Base-by-base conservation (phyloP, 2,797 vertebrate genomes). In the Benthosema pterotum region DNA sequence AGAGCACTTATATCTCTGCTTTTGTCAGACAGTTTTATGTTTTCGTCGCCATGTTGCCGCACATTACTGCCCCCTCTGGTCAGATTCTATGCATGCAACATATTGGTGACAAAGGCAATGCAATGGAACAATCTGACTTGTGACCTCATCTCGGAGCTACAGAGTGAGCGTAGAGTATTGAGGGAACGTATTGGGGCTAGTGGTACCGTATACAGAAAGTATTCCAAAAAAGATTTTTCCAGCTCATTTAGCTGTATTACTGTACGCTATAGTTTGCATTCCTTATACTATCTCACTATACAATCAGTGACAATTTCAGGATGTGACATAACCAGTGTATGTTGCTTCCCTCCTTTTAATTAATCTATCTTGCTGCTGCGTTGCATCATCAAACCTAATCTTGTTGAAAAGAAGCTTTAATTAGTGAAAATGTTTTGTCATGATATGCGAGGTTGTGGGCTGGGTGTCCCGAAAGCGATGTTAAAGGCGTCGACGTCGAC, bases 381-480 rank as follows among this genome's bases (percentile, higher is more conserved):
- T 89, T 91, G 85, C 88, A 83, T 91, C 86, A 91, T 62, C 69
- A 69, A 72, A 28, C 65, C 74, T 79, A 69, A 75, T 82, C 77
- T 87, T 79, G 83, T 86, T 72, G 57, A 78, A 72, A 84, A 87
- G 81, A 71, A 75, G 45, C 76, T 72, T 58, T 82, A 90, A 90
- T 89, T 86, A 88, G 83, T 51, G 76, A 80, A 86, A 74, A 79
- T 68, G 62, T 76, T n/a, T 79, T 69, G 75, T 72, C 43, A 70
- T n/a, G n/a, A n/a, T 49, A 65, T 68, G 67, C 81, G 65, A 67
- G 58, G 66, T 59, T 74, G 63, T 77, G 74, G 72, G 64, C 18
- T 74, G 22, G 69, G 49, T 64, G 69, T 83, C 76, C 78, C 74
- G 57, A 63, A 74, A 79, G 78, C 65, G 80, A 82, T 75, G 63